A percentile compares a stretch with the other conserved stretches of the same genome.
These are phyloP conservation scores for Amazona vittata DNA, from an alignment of 2,113 vertebrate genomes.

Conservation along the genomic window DNA sequence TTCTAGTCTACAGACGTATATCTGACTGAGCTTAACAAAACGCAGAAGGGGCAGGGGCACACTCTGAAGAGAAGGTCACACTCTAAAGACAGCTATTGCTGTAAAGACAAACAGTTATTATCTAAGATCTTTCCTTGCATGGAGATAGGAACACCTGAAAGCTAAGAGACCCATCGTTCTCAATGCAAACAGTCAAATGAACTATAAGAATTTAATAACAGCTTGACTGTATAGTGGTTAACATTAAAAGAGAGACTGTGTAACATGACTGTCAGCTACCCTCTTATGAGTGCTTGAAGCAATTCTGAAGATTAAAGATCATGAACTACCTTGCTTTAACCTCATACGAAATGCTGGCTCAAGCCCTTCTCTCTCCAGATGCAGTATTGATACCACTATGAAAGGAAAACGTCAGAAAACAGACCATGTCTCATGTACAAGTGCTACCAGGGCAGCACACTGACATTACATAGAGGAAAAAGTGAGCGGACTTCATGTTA, in stretches of 20 bases:
- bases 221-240: neutral
- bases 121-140: neutral
- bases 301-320: neutral
- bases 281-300: neutral
- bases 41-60: accelerated
- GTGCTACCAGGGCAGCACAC: neutral
- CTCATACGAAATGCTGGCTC: neutral
- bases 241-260: neutral
- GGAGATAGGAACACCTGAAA: neutral
- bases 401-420: neutral
- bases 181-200: neutral
- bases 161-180: neutral
- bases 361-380: neutral
- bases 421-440: accelerated
- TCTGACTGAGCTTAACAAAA: neutral
- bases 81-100: neutral
- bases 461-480: neutral
- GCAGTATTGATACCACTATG: neutral
- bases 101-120: neutral
- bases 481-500: neutral
- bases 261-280: neutral
- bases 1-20: neutral
- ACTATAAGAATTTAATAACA: neutral
- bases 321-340: neutral
- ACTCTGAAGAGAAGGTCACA: neutral